Conservation (phyloP, 2,797 vertebrate species). For the Chelon labrosus region DNA sequence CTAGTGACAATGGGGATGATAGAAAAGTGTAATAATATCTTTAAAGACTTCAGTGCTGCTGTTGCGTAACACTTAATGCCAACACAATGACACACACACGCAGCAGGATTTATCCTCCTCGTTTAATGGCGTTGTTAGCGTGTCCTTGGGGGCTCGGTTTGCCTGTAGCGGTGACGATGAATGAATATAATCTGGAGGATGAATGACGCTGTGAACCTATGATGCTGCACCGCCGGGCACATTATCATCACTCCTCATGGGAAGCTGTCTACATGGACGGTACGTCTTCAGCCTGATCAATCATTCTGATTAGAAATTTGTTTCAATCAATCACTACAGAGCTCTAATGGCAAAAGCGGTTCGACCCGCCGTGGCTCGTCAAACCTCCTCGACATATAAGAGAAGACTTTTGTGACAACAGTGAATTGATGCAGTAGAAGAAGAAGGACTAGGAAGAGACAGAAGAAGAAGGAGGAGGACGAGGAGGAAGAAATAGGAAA, state of each 20-base stretch:
- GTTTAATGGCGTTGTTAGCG: slow-evolving; percentile 66
- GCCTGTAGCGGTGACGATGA: slow-evolving; percentile 61
- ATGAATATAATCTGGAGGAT: slow-evolving; percentile 69
- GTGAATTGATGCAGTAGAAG: no score
- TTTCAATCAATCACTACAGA: no score
- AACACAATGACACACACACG: not conserved
- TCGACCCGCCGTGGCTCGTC: not conserved
- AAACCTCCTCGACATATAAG: no score
- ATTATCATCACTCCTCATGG: slow-evolving; percentile 29
- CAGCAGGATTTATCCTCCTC: slow-evolving; percentile 54
- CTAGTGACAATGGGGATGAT: slow-evolving; percentile 4
- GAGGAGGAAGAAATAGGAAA: no score
- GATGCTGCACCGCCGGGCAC: slow-evolving; percentile 30
- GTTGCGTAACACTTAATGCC: no score
- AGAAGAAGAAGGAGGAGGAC: no score
- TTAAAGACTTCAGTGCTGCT: slow-evolving; percentile 10
- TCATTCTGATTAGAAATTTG: no score
- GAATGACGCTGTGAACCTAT: slow-evolving; percentile 57
- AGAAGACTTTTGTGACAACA: no score
- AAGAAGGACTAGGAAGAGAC: no score
- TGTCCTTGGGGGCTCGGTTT: slow-evolving; percentile 75
- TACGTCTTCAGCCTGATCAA: no score
- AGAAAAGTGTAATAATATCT: slow-evolving; percentile 29
- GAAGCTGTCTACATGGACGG: no score
- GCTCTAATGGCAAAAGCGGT: not conserved